These are phyloP conservation scores for Todiramphus chloris DNA, from an alignment of 2,113 vertebrate genomes.

Conservation along the genomic window DNA sequence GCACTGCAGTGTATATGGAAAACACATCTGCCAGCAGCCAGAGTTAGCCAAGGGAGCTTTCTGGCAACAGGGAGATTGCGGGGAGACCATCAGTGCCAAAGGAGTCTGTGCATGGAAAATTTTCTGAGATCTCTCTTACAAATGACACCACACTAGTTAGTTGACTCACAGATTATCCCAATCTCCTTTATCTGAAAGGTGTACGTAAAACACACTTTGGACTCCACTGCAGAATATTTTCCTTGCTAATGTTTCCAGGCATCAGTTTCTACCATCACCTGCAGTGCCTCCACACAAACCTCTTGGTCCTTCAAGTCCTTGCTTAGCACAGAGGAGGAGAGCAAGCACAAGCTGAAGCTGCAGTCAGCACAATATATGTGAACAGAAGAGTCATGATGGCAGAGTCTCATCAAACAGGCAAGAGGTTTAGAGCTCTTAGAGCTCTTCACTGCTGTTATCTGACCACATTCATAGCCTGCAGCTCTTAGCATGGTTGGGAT, in stretches of 20 bases:
- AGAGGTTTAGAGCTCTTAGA: background rate
- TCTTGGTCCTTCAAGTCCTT: background rate
- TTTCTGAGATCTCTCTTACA: background rate
- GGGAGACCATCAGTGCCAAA: background rate
- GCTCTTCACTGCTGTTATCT: background rate
- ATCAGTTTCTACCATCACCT: background rate
- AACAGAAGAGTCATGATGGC: background rate
- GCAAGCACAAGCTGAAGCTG: background rate
- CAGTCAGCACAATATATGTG: background rate
- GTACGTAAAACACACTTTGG: background rate
- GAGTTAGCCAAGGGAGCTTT: background rate
- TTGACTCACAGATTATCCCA: background rate
- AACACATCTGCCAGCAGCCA: slow-evolving; percentile 22
- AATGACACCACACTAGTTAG: background rate
- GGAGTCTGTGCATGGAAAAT: slow-evolving; percentile 14
- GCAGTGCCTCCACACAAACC: background rate
- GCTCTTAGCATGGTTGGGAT: background rate
- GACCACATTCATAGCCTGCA: background rate
- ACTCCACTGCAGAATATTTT: background rate
- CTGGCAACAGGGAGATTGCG: background rate
- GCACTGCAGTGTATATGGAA: background rate
- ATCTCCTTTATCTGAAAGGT: slow-evolving; percentile 13
- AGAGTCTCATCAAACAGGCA: background rate
- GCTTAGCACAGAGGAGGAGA: background rate
- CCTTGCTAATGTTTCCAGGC: background rate